Base-by-base conservation (phyloP, 2,888 invertebrate species). In the Sphaerophoria rueppellii region DNA sequence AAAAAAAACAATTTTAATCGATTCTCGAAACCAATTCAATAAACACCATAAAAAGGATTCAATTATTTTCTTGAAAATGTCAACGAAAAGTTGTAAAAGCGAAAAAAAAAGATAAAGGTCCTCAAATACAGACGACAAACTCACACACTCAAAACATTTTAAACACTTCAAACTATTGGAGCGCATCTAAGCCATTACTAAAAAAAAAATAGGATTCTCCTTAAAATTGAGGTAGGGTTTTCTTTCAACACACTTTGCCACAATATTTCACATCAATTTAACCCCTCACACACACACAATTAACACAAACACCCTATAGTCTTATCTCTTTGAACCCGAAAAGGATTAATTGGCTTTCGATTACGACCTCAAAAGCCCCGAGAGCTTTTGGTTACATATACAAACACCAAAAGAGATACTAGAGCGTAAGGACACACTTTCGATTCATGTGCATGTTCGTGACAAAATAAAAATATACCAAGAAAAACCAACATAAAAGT, bases 321-420 rank as follows among this genome's bases (percentile, higher is more conserved):
- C 55, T 55, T 57, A 63, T 46, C 73, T 37, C 12, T 35, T 16
- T 14, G 61, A 61, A 61, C 61, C 74, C 57, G 4, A 74, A 63
- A 55, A 63, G 57, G 74, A 74, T 74, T 74, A 74, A 74, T 74
- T 74, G 74, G 74, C 63, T 74, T 74, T 74, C 74, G 63, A 74
- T 74, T 63, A 58, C 65, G 63, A 55, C 65, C 65, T 74, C 74
- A 65, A 65, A 74, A 65, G 57, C 43, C 12, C 46, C 40, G 54
- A 16, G 24, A 24, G 24, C 24, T 9, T 12, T 9, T 46, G 50
- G 55, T 65, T 65, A 74, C 48, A 67, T 24, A 1, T 24, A 24
- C 24, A 24, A 24, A 24, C 24, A 24, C 1, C 77, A 82, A 77
- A 77, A 82, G 73, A 73, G 55, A 73, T 82, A 60, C 57, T 73